A percentile compares a stretch with the other conserved stretches of the same genome.
phyloP scores from a whole-genome alignment of 92 coral and sea anemone genomes.

The Metridium senile region DNA sequence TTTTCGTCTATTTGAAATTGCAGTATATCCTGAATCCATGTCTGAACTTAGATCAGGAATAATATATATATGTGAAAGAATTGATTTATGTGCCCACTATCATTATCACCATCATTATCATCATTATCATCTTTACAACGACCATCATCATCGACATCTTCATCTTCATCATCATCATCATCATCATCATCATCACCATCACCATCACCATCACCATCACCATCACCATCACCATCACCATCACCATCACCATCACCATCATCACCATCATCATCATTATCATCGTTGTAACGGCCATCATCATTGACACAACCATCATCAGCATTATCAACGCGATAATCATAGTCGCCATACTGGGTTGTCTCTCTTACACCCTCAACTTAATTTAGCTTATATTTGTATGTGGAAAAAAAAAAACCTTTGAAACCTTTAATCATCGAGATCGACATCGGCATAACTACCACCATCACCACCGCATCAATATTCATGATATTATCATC shows the following conservation, averaged over 20 bases:
- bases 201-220: neutral
- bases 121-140: neutral
- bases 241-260: too few species aligned
- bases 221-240: neutral
- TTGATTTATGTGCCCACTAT: too few species aligned
- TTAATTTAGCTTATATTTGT: too few species aligned
- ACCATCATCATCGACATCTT: neutral
- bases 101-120: neutral
- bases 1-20: neutral
- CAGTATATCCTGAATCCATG: conserved; percentile 22
- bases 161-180: too few species aligned
- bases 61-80: neutral
- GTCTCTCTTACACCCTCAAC: too few species aligned
- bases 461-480: too few species aligned
- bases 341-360: neutral
- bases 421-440: too few species aligned
- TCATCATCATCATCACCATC: neutral
- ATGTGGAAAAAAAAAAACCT: too few species aligned
- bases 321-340: neutral
- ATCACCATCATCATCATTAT: neutral
- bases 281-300: neutral
- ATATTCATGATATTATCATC: too few species aligned
- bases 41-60: conserved; percentile 6
- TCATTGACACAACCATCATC: neutral
- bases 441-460: too few species aligned